A percentile compares a stretch with the other conserved stretches of the same genome.
Conservation (phyloP, 2,888 invertebrate species). For the Torymus tubicola region DNA sequence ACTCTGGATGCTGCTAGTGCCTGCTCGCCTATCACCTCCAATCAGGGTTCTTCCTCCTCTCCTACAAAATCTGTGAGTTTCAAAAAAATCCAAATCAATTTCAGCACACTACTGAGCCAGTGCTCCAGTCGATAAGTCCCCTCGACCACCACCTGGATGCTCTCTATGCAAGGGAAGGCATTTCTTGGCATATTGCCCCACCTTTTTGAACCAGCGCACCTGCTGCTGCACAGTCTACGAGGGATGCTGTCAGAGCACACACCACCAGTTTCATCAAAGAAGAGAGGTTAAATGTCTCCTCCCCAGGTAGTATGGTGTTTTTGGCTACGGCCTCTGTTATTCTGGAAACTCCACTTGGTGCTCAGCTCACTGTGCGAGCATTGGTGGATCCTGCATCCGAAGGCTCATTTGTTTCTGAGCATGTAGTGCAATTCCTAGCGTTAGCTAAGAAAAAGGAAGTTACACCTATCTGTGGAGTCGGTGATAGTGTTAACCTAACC, state of each 20-base stretch:
- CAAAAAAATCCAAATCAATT: too few species aligned
- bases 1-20: background rate
- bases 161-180: background rate
- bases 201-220: background rate
- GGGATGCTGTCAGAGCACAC: too few species aligned
- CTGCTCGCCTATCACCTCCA: background rate
- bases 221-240: too few species aligned
- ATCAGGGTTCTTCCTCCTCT: background rate
- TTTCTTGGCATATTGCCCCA: background rate
- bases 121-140: background rate
- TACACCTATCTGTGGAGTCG: background rate
- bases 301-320: background rate
- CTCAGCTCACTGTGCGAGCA: background rate
- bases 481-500: background rate
- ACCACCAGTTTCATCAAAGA: background rate
- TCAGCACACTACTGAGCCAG: background rate
- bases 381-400: background rate
- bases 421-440: background rate
- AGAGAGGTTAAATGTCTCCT: background rate
- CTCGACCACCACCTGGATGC: background rate
- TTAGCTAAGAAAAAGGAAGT: background rate
- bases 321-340: background rate
- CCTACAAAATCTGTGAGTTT: background rate
- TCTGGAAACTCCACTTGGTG: background rate
- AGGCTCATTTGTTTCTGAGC: background rate